A percentile compares a stretch with the other conserved stretches of the same genome.
Conservation (phyloP, 2,888 invertebrate species). For the Pollenia amentaria region DNA sequence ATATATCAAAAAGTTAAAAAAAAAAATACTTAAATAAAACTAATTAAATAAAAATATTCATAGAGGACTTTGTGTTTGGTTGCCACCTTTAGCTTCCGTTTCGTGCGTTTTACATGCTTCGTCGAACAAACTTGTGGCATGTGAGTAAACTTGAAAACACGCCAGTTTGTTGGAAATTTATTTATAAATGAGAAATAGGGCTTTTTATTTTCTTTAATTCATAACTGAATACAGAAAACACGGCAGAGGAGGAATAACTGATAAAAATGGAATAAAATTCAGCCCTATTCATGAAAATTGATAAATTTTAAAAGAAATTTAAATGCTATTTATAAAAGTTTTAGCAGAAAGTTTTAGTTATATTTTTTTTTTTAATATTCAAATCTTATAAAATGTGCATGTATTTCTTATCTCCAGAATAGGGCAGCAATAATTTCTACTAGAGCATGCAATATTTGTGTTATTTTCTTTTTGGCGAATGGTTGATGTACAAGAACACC, state of each 20-base stretch:
- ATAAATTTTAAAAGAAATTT: background rate
- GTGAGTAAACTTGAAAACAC: slow-evolving; percentile 42
- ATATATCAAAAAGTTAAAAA: slow-evolving; percentile 21
- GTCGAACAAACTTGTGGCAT: slow-evolving; percentile 32
- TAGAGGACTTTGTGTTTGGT: slow-evolving; percentile 38
- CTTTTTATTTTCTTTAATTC: slow-evolving; percentile 19
- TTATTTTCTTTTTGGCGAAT: slow-evolving; percentile 30
- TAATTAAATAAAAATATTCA: slow-evolving; percentile 39
- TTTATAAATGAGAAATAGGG: slow-evolving; percentile 21
- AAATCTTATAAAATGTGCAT: background rate
- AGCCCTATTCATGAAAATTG: background rate
- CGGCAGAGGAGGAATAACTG: background rate
- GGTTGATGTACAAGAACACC: slow-evolving; percentile 14
- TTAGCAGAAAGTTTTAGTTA: too few species aligned
- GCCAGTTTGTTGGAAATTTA: slow-evolving; percentile 7
- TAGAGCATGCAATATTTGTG: slow-evolving; percentile 39
- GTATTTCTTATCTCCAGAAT: background rate
- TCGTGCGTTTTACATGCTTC: slow-evolving; percentile 34
- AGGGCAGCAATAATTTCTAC: slow-evolving; percentile 26
- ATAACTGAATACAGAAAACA: slow-evolving; percentile 12
- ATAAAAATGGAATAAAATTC: background rate
- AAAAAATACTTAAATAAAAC: slow-evolving; percentile 16
- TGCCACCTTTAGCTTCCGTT: slow-evolving; percentile 53
- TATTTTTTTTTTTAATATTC: too few species aligned
- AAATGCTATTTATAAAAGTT: too few species aligned